Evolutionary conservation across 1,140 invertebrate species (phyloP), one percentile per base, ranked within the genome.

Genomic region (Schlechtendalia chinensis): DNA sequence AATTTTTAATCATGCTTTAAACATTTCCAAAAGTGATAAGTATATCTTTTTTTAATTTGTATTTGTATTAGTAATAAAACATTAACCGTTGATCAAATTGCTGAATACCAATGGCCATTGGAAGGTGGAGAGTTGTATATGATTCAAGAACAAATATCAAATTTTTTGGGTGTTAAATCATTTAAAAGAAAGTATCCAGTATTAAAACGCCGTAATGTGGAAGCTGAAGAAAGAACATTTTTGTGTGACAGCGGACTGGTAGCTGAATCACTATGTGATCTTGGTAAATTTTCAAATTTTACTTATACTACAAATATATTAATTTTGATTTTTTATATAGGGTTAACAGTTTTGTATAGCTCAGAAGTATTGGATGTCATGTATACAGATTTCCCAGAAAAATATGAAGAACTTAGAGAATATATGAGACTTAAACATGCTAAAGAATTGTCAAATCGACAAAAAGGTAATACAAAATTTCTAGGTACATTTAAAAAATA

Each of bases 171-270:
- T 19, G 92, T 98, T 19, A 97, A 96, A 84, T 96, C 95, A 50
- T 98, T 98, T 85, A 97, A 97, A 86, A 89, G 96, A 82, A 95
- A 96, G 85, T 98, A 98, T 87, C 96, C 96, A 58, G 94, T 96
- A 86, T 85, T 98, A 17, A 91, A 91, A 59, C 88, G 96, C 80
- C 88, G 96, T 74, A 88, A 91, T 63, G 92, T 97, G 27, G 94
- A 96, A 74, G 93, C 94, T 87, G 93, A 95, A 83, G 96, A 98
- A 86, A 89, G 93, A 82, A 93, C 94, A 85, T 97, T 92, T 88
- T 89, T 98, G 1, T 90, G 92, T 83, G 92, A 94, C 81, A 91
- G 91, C 85, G 92, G 91, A 59, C 88, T 96, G 67, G 96, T 97
- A 1, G 93, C 93, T 29, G 96, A 98, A 87, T 91, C 92, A 27